Evolutionary conservation across 2,797 vertebrate species (phyloP).

Genomic region (Enteromius treurensis): DNA sequence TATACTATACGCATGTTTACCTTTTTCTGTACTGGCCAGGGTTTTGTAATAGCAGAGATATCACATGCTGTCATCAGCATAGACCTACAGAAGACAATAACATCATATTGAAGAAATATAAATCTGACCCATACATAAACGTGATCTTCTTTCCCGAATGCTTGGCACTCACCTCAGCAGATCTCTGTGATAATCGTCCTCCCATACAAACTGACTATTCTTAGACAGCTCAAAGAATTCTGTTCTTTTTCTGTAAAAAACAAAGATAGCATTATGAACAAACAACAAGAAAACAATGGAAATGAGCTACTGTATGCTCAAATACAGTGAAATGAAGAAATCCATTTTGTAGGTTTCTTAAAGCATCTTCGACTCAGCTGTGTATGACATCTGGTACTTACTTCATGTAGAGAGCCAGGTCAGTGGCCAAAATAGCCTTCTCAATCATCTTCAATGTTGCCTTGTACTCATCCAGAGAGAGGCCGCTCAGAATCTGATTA

Average conservation of each 20-base stretch:
- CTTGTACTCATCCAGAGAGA: conserved; percentile 96
- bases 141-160: background rate
- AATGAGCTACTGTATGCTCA: background rate
- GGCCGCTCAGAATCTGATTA: conserved; percentile 93
- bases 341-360: background rate
- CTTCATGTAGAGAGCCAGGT: conserved; percentile 96
- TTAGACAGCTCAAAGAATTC: conserved; percentile 96
- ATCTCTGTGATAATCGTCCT: conserved; percentile 89
- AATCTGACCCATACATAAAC: background rate
- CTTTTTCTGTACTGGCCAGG: conserved; percentile 96
- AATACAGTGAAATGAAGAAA: background rate
- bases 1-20: conserved; percentile 65
- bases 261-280: background rate
- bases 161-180: conserved; percentile 82
- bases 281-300: background rate
- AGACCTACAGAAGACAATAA: conserved; percentile 78
- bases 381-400: conserved; percentile 77
- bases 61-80: conserved; percentile 99
- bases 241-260: conserved; percentile 82
- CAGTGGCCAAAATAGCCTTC: conserved; percentile 94
- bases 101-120: conserved; percentile 23
- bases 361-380: conserved; percentile 54
- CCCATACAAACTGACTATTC: conserved; percentile 90
- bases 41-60: conserved; percentile 97
- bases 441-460: conserved; percentile 93